Evolutionary conservation across 2,888 invertebrate genomes (phyloP), one percentile per base, ranked within the genome.

Genomic region (Parthenolecanium corni): DNA sequence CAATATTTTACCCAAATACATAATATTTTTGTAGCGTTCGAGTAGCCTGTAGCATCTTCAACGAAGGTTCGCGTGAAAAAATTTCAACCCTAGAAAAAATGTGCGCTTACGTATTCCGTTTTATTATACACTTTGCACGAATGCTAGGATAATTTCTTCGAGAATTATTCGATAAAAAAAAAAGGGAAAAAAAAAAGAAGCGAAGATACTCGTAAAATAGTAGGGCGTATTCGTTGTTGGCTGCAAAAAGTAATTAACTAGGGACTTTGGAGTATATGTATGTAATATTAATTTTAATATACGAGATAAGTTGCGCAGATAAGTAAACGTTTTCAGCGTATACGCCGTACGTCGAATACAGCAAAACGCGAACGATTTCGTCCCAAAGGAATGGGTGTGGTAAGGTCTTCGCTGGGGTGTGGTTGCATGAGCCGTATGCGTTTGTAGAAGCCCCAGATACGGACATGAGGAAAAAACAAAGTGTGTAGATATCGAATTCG

Each of bases 361-460:
- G 21, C 21, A 25, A 47, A 58, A 58, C 36, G 25, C 4, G 9
- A 47, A 40, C 54, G 18, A 56, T 25, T 14, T 31, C 20, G 58
- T 58, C 58, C 58, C 58, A 36, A 23, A 36, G 47, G 58, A 23
- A 46, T 58, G 58, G 58, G 58, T 58, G 58, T 58, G 58, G 46
- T 58, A 58, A 16, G 31, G 58, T 58, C 58, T 58, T 58, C 47
- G 31, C 9, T 31, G 46, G 57, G 58, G 58, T 58, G 58, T 58
- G 58, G 58, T 47, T 23, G 31, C 31, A 31, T 31, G 31, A 31
- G 31, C 9, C 4, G 31, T 31, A 31, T 31, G 31, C 9, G 31
- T 31, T 6, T 9, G 31, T 31, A 31, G 4, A 31, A 9, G 5
- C 9, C 31, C 4, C 5, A 31, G 31, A 31, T 31, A 31, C 4